A percentile compares a stretch with the other conserved stretches of the same genome.
These are phyloP conservation scores for Eristalis tenax DNA, from an alignment of 2,888 invertebrate species.

Conservation along the genomic window DNA sequence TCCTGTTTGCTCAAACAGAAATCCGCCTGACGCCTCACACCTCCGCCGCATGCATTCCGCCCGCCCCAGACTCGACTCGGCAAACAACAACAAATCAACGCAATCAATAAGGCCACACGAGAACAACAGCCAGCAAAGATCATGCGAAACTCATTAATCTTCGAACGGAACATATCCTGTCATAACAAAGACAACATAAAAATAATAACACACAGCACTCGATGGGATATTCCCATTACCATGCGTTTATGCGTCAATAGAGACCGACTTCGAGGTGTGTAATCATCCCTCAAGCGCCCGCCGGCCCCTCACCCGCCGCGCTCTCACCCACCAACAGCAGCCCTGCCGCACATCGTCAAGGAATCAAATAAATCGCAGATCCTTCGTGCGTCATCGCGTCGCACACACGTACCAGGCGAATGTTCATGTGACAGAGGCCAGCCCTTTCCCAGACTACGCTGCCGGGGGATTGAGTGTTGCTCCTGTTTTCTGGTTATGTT, in stretches of 20 bases:
- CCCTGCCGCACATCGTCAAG: slow-evolving; percentile 42
- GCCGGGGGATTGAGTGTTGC: not conserved
- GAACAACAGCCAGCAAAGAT: slow-evolving; percentile 46
- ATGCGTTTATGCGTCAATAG: slow-evolving; percentile 62
- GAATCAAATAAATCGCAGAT: slow-evolving; percentile 69
- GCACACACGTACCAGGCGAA: not conserved
- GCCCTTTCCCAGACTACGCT: slow-evolving; percentile 16
- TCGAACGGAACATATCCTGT: slow-evolving; percentile 64
- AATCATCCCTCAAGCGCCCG: slow-evolving; percentile 4
- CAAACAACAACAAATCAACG: slow-evolving; percentile 50
- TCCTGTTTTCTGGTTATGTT: slow-evolving; percentile 53
- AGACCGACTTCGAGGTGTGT: slow-evolving; percentile 46
- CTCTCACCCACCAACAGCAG: slow-evolving; percentile 5
- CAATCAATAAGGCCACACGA: slow-evolving; percentile 63
- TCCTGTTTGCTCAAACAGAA: slow-evolving; percentile 54
- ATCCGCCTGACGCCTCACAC: slow-evolving; percentile 60
- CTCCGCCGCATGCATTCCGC: slow-evolving; percentile 43
- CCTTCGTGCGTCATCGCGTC: slow-evolving; percentile 47
- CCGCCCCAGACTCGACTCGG: not conserved
- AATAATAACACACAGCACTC: slow-evolving; percentile 57
- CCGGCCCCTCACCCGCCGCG: not conserved
- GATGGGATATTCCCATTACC: slow-evolving; percentile 46
- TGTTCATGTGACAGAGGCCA: slow-evolving; percentile 6
- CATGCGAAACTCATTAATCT: slow-evolving; percentile 72
- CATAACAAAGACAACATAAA: slow-evolving; percentile 69